These are phyloP conservation scores for Coenobita brevimanus DNA, from an alignment of 1,140 invertebrate genomes.

Conservation along the genomic window DNA sequence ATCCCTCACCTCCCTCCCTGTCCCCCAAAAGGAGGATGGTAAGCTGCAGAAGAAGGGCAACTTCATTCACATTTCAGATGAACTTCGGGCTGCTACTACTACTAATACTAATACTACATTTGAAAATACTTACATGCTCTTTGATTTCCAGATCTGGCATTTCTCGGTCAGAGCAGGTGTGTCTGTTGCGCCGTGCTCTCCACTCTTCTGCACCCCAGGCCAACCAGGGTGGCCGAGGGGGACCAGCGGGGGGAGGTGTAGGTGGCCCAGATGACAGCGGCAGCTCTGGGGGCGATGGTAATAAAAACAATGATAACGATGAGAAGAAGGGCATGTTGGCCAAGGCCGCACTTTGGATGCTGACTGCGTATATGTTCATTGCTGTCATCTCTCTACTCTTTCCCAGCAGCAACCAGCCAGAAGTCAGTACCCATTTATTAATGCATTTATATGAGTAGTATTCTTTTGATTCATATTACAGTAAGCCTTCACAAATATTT, in stretches of 20 bases:
- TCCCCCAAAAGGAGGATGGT: no score
- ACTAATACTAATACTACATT: no score
- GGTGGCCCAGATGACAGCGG: not conserved
- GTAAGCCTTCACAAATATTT: not conserved
- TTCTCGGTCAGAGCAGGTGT: not conserved
- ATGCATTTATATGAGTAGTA: no score
- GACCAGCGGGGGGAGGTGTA: not conserved
- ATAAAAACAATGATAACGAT: slow-evolving; percentile 76
- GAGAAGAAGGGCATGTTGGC: slow-evolving; percentile 81
- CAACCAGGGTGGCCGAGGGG: slow-evolving; percentile 6
- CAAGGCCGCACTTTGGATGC: slow-evolving; percentile 84
- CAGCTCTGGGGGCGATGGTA: slow-evolving; percentile 30
- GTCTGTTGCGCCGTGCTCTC: not conserved
- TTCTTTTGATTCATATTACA: not conserved
- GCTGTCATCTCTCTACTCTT: slow-evolving; percentile 82
- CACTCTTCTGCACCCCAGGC: slow-evolving; percentile 24
- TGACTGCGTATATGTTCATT: slow-evolving; percentile 83
- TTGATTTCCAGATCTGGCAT: slow-evolving; percentile 30
- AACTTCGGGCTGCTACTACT: no score
- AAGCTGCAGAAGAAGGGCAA: no score
- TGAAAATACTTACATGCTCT: no score
- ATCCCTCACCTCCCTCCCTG: no score
- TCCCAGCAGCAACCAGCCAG: slow-evolving; percentile 82
- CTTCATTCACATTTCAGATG: no score
- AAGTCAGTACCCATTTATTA: slow-evolving; percentile 78